Evolutionary conservation across 2,797 vertebrate species (phyloP), one percentile per base, ranked within the genome.

Genomic region (Alauda arvensis): DNA sequence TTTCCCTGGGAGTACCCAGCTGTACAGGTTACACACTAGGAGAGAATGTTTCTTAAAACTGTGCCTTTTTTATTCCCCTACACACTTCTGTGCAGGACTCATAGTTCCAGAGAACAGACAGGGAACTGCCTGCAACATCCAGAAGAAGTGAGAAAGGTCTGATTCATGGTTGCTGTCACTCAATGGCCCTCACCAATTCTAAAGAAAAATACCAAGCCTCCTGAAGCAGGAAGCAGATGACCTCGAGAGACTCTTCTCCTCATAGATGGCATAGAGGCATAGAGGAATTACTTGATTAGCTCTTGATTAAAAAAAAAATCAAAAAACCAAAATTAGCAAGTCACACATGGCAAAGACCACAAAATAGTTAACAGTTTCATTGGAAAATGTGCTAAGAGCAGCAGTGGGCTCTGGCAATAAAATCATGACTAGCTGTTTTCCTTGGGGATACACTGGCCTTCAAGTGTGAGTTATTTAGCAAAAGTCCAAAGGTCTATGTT

Each of bases 391-490:
- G 29, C 16, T 69, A 49, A 46, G 34, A 65, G 52, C 39, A 63
- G 51, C 3, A 11, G 19, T 45, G 42, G 20, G 15, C n/a, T 67
- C 45, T 62, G 18, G 61, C 37, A 87, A 72, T 83, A 83, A 87
- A 90, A 85, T 48, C 63, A 77, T 46, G 56, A 46, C 31, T 53
- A 61, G 25, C 14, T 87, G 37, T 91, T 92, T 91, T 80, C 87
- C 82, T 55, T 75, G 48, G 84, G 84, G 84, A 90, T 77, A 52
- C 15, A 8, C 37, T 69, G 76, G 69, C 90, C 82, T 93, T 93
- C 87, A 83, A 75, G 24, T 83, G 42, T 83, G 79, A 94, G 82
- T 92, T 93, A 83, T 92, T 88, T 71, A 83, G 79, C 2, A 4
- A 76, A 51, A 2, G 4, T 83, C 82, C 90, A 88, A 66, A 91